Percentiles rank a stretch among this genome's conserved stretches.
These are phyloP conservation scores for Triplophysa siluroides DNA, from an alignment of 2,113 vertebrate genomes.

Conservation along the genomic window DNA sequence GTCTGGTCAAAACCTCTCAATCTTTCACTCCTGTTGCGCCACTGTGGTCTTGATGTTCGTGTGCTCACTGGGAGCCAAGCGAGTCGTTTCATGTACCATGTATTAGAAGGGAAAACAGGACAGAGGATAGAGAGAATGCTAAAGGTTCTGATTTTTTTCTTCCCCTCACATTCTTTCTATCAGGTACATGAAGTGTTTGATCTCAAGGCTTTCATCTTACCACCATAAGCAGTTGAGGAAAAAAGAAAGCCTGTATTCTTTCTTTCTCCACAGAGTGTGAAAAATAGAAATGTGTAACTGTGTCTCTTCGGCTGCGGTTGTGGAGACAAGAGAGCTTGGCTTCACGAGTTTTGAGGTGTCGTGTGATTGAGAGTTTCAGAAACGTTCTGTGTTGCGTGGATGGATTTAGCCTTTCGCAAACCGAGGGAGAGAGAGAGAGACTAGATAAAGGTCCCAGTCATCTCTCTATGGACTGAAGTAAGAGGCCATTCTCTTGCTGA, in stretches of 20 bases:
- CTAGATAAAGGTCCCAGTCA: conserved; percentile 34
- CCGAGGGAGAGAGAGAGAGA: conserved; percentile 18
- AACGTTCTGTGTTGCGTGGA: conserved; percentile 8
- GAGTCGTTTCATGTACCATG: conserved; percentile 16
- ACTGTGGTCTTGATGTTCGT: not conserved
- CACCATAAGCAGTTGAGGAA: conserved; percentile 9
- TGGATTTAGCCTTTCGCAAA: conserved; percentile 32
- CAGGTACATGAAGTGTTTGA: conserved; percentile 38
- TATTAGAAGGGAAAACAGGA: not conserved
- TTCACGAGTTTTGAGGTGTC: conserved; percentile 21
- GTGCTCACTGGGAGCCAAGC: conserved; percentile 20
- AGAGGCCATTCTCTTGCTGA: conserved; percentile 24
- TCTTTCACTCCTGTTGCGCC: not conserved
- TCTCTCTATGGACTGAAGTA: conserved; percentile 34
- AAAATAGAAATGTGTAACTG: conserved; percentile 37
- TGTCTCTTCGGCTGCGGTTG: conserved; percentile 9
- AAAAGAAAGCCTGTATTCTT: not conserved
- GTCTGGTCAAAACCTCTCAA: not conserved
- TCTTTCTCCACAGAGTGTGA: conserved; percentile 19
- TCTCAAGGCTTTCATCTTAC: conserved; percentile 34
- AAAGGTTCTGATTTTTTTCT: conserved; percentile 18
- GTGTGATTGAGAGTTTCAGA: conserved; percentile 24
- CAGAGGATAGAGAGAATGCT: conserved; percentile 5
- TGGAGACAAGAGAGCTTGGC: conserved; percentile 32
- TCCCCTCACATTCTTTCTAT: conserved; percentile 19